Percentiles rank a stretch among this genome's conserved stretches.
These are phyloP conservation scores for Oncorhynchus nerka DNA, from an alignment of 2,113 vertebrate species.

Conservation along the genomic window DNA sequence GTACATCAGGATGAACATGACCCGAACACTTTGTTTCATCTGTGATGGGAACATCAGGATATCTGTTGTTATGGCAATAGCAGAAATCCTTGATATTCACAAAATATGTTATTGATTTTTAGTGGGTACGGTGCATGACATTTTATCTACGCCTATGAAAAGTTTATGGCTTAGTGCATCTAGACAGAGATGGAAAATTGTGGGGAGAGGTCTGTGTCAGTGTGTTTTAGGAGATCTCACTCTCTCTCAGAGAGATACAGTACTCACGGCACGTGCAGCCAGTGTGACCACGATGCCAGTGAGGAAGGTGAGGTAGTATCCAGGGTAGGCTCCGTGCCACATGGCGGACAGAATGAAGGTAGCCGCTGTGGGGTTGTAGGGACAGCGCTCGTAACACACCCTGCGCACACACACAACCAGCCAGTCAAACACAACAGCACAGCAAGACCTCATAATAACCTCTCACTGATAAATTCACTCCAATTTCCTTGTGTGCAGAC, in stretches of 20 bases:
- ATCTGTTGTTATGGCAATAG: neutral
- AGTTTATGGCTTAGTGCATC: neutral
- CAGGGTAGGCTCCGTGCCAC: conserved; percentile 95
- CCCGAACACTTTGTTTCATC: neutral
- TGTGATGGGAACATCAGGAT: neutral
- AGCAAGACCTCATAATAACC: neutral
- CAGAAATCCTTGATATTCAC: neutral
- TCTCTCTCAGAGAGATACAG: neutral
- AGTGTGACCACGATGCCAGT: conserved; percentile 88
- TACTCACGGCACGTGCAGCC: conserved; percentile 87
- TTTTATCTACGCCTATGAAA: neutral
- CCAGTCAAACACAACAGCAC: neutral
- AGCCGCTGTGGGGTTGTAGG: conserved; percentile 85
- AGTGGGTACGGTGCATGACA: neutral
- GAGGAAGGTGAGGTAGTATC: conserved; percentile 94
- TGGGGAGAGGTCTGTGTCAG: neutral
- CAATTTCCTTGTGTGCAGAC: neutral
- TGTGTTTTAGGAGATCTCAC: neutral
- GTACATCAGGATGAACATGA: neutral
- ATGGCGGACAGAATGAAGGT: conserved; percentile 93
- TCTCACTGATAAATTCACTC: neutral
- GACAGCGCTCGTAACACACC: conserved; percentile 90
- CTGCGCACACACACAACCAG: conserved; percentile 58
- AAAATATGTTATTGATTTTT: neutral
- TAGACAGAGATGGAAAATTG: neutral